Percentiles rank a stretch among this genome's conserved stretches.
phyloP scores from a whole-genome alignment of 2,797 vertebrate species.

The Hydrocynus forskahlii region DNA sequence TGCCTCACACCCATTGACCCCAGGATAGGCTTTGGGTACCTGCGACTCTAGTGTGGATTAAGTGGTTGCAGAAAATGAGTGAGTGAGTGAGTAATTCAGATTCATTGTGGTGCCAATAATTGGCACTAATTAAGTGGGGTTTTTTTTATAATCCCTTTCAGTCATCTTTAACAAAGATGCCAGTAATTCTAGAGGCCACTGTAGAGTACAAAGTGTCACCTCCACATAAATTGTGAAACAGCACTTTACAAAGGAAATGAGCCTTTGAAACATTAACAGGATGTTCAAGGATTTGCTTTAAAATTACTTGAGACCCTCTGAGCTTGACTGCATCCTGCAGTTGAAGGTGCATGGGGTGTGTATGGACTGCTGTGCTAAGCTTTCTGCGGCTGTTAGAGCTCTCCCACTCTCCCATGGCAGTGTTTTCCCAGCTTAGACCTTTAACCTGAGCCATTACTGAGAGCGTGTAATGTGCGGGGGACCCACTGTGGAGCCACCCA shows the following conservation, averaged over 20 bases:
- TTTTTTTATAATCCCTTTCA: no score
- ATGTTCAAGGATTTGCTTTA: not conserved
- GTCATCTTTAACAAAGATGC: no score
- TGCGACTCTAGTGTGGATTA: no score
- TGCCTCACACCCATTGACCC: no score
- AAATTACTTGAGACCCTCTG: not conserved
- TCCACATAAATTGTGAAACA: not conserved
- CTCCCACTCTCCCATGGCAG: not conserved
- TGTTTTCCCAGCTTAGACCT: constrained; percentile 21
- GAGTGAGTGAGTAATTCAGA: no score
- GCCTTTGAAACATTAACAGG: not conserved
- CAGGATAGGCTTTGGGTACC: no score
- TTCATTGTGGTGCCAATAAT: no score
- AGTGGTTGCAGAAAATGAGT: no score
- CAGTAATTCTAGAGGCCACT: no score
- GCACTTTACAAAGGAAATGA: not conserved
- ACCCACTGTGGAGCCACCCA: constrained; percentile 2
- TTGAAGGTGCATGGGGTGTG: not conserved
- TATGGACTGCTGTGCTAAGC: not conserved
- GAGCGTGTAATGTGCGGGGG: constrained; percentile 33
- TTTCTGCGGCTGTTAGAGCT: not conserved
- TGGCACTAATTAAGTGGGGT: no score
- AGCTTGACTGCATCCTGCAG: not conserved
- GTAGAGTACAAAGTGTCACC: not conserved
- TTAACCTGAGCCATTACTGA: constrained; percentile 42